Conservation (phyloP, 1,140 invertebrate genomes). For the Brachionus rubens region DNA sequence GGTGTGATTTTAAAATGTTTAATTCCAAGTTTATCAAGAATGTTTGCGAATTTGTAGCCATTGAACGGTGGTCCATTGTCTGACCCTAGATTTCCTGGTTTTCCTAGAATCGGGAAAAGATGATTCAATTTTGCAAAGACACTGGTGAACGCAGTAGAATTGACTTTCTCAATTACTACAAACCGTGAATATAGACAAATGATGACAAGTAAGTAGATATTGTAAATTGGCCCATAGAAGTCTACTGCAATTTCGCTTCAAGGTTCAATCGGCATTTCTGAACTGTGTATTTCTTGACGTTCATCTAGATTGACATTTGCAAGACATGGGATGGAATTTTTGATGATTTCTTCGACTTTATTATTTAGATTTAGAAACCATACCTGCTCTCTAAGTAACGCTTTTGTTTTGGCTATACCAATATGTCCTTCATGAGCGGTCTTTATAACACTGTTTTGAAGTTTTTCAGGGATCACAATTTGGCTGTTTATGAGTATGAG, state of each 20-base stretch:
- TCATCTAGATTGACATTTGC: no score
- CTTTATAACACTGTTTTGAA: slow-evolving; percentile 46
- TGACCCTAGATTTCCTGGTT: slow-evolving; percentile 46
- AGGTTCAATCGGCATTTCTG: slow-evolving; percentile 48
- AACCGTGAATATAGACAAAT: slow-evolving; percentile 52
- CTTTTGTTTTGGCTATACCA: no score
- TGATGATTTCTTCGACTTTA: slow-evolving; percentile 47
- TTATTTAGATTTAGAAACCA: slow-evolving; percentile 48
- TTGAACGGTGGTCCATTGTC: slow-evolving; percentile 49
- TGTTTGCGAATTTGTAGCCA: slow-evolving; percentile 46
- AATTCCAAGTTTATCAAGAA: slow-evolving; percentile 42
- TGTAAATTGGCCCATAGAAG: slow-evolving; percentile 52
- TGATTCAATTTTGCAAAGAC: slow-evolving; percentile 34
- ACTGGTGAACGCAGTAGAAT: slow-evolving; percentile 45
- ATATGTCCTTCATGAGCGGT: slow-evolving; percentile 48
- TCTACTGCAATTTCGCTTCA: slow-evolving; percentile 51
- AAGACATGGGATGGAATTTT: slow-evolving; percentile 48
- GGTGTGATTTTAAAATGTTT: slow-evolving; percentile 48
- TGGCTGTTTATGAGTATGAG: slow-evolving; percentile 47
- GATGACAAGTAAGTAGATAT: slow-evolving; percentile 51
- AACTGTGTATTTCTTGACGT: slow-evolving; percentile 48
- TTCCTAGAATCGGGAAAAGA: slow-evolving; percentile 48
- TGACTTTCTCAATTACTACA: slow-evolving; percentile 50
- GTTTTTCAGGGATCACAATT: slow-evolving; percentile 48
- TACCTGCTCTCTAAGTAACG: slow-evolving; percentile 48